Conservation (phyloP, 2,888 invertebrate genomes). For the Melolontha melolontha region DNA sequence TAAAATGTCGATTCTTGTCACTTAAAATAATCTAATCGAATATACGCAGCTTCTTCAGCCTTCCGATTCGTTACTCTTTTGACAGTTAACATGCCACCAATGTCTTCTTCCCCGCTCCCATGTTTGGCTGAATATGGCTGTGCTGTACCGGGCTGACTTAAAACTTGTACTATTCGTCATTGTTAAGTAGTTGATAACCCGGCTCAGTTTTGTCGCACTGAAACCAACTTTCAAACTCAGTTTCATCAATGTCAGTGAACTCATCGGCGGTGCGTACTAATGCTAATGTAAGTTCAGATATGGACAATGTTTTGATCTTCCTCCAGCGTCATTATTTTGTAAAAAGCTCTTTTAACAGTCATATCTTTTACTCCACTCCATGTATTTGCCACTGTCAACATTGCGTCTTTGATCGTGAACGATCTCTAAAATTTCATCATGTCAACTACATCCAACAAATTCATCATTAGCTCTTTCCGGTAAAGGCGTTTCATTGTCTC, state of each 20-base stretch:
- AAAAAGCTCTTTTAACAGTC: conserved; percentile 3
- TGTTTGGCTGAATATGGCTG: background rate
- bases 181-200: conserved; percentile 2
- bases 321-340: too few relatives aligned
- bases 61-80: conserved; percentile 5
- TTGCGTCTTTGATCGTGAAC: conserved; percentile 15
- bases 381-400: conserved; percentile 8
- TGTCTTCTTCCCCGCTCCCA: too few relatives aligned
- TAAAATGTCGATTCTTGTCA: conserved; percentile 9
- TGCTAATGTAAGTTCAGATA: conserved; percentile 15
- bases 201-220: background rate
- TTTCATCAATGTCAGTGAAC: background rate
- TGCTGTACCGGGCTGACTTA: too few relatives aligned
- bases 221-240: background rate
- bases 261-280: too few relatives aligned
- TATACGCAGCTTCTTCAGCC: conserved; percentile 11
- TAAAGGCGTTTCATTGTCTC: too few relatives aligned
- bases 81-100: background rate
- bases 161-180: too few relatives aligned
- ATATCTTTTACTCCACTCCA: conserved; percentile 13
- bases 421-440: background rate
- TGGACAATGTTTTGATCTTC: conserved; percentile 12
- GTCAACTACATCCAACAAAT: background rate
- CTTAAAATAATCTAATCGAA: conserved; percentile 8
- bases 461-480: conserved; percentile 3